Evolutionary conservation across 2,797 vertebrate species (phyloP).

Genomic region (Tragelaphus eurycerus): DNA sequence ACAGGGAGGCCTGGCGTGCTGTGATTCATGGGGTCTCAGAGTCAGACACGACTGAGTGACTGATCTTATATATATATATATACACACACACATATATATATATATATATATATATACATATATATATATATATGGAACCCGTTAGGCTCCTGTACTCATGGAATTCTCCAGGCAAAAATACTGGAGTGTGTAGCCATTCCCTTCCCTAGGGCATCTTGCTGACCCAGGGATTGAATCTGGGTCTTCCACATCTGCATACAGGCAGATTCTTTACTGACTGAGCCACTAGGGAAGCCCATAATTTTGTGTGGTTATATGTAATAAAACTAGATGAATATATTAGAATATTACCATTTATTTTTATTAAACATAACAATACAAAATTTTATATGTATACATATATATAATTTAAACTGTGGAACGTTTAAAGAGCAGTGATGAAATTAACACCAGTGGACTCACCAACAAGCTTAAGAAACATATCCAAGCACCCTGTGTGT

Average conservation of each 20-base stretch:
- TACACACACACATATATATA: neutral
- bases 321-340: neutral
- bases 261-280: neutral
- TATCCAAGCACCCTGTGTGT: neutral
- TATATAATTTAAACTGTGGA: neutral
- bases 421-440: neutral
- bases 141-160: neutral
- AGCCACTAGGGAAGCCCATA: neutral
- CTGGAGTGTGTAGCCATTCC: neutral
- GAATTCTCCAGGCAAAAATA: neutral
- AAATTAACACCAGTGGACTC: neutral
- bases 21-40: too few species aligned
- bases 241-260: neutral
- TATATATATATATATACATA: neutral
- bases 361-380: neutral
- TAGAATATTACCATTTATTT: neutral
- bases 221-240: neutral
- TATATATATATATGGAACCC: neutral
- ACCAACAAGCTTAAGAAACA: neutral
- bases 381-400: neutral
- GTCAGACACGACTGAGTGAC: too few species aligned
- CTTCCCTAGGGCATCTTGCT: neutral
- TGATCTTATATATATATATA: too few species aligned
- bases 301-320: neutral
- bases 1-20: too few species aligned